These are phyloP conservation scores for Eledone cirrhosa DNA, from an alignment of 2,888 invertebrate species.

Conservation along the genomic window DNA sequence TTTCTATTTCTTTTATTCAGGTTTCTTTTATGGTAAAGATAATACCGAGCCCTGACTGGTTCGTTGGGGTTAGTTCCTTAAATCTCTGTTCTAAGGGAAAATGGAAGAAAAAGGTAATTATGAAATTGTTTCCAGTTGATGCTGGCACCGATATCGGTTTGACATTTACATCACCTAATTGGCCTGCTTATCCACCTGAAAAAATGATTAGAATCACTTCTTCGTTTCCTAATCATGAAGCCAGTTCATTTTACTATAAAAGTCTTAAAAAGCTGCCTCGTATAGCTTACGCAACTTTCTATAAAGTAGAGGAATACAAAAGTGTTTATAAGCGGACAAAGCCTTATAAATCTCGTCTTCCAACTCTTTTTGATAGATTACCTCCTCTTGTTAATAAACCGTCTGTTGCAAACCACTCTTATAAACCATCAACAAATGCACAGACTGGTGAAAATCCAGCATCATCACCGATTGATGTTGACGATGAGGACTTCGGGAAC, in stretches of 20 bases:
- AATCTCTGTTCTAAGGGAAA: slow-evolving; percentile 89
- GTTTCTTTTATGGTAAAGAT: slow-evolving; percentile 90
- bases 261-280: slow-evolving; percentile 86
- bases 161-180: slow-evolving; percentile 95
- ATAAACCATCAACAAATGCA: neutral
- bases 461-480: too few species aligned
- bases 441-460: slow-evolving; percentile 4
- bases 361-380: neutral
- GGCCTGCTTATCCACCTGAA: slow-evolving; percentile 90
- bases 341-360: slow-evolving; percentile 9
- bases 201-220: slow-evolving; percentile 89
- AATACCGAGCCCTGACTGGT: slow-evolving; percentile 95
- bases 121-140: slow-evolving; percentile 91
- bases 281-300: slow-evolving; percentile 79
- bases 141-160: slow-evolving; percentile 95
- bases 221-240: slow-evolving; percentile 88
- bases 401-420: neutral
- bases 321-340: neutral
- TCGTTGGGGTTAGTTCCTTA: slow-evolving; percentile 87
- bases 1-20: slow-evolving; percentile 68
- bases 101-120: slow-evolving; percentile 88
- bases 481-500: too few species aligned
- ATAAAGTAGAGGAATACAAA: slow-evolving; percentile 58
- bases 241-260: slow-evolving; percentile 93
- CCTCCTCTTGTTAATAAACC: neutral